Evolutionary conservation across 2,113 vertebrate species (phyloP).

Genomic region (Numida meleagris): DNA sequence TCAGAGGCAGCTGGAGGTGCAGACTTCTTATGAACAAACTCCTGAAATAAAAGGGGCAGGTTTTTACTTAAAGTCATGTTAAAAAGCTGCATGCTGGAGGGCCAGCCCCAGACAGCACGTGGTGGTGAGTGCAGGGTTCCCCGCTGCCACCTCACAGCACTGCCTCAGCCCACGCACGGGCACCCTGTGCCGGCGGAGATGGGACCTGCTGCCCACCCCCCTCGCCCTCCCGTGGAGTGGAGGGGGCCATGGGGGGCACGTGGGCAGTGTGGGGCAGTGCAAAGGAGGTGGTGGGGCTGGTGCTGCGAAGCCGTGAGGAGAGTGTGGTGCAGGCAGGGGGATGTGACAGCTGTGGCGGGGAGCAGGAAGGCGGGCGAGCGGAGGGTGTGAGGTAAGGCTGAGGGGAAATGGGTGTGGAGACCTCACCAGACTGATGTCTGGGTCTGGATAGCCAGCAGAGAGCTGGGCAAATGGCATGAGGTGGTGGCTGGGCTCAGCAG

Average conservation of each 20-base stretch:
- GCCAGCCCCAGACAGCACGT: fast-evolving
- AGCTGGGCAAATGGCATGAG: fast-evolving
- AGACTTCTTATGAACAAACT: fast-evolving
- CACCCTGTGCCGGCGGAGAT: fast-evolving
- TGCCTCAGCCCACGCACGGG: fast-evolving
- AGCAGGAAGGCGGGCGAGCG: fast-evolving
- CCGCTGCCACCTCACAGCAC: not conserved
- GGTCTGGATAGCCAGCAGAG: fast-evolving
- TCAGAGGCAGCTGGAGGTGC: not conserved
- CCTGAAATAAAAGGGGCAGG: not conserved
- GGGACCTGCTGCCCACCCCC: not conserved
- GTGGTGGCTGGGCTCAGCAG: not conserved
- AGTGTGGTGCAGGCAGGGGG: not conserved
- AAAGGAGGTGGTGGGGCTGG: not conserved
- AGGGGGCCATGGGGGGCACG: fast-evolving
- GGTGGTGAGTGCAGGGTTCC: not conserved
- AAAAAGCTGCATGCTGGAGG: not conserved
- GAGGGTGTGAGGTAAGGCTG: not conserved
- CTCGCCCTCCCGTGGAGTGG: fast-evolving
- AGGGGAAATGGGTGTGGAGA: not conserved
- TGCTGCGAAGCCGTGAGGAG: not conserved
- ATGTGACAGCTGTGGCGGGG: not conserved
- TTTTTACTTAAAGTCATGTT: not conserved
- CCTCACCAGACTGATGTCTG: not conserved
- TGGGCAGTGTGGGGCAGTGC: not conserved